phyloP scores from a whole-genome alignment of 2,888 invertebrate species.

The Asteroscopus sphinx region DNA sequence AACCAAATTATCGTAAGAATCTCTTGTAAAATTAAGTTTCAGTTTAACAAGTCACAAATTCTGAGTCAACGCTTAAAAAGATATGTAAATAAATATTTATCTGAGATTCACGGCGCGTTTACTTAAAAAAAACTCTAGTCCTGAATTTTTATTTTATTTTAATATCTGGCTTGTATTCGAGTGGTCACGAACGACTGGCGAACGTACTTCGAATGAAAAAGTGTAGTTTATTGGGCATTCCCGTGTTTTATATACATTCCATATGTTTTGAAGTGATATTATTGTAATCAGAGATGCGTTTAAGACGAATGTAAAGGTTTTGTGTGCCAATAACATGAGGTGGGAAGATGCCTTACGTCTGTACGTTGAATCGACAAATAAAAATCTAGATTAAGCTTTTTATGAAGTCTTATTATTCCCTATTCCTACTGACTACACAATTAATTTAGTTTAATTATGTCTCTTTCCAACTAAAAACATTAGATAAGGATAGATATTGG shows the following conservation, averaged over 20 bases:
- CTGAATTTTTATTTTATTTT: conserved; percentile 75
- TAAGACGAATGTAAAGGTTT: conserved; percentile 76
- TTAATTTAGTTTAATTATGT: too few relatives aligned
- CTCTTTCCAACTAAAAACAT: conserved; percentile 1
- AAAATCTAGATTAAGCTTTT: conserved; percentile 88
- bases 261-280: conserved; percentile 79
- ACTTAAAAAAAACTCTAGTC: conserved; percentile 87
- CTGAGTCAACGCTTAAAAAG: conserved; percentile 66
- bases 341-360: conserved; percentile 87
- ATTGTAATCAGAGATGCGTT: conserved; percentile 71
- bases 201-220: conserved; percentile 69
- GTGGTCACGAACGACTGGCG: conserved; percentile 71
- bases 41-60: conserved; percentile 78
- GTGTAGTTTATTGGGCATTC: conserved; percentile 75
- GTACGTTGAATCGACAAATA: conserved; percentile 90
- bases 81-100: conserved; percentile 74
- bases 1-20: conserved; percentile 79
- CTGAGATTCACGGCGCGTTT: conserved; percentile 82
- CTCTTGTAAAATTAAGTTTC: conserved; percentile 65
- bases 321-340: conserved; percentile 87
- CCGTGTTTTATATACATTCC: conserved; percentile 83
- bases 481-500: too few relatives aligned
- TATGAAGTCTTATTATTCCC: conserved; percentile 73
- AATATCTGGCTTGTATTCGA: conserved; percentile 75
- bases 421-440: too few relatives aligned